A percentile compares a stretch with the other conserved stretches of the same genome.
phyloP scores from a whole-genome alignment of 2,113 vertebrate genomes.

The Anser brachyrhynchus region DNA sequence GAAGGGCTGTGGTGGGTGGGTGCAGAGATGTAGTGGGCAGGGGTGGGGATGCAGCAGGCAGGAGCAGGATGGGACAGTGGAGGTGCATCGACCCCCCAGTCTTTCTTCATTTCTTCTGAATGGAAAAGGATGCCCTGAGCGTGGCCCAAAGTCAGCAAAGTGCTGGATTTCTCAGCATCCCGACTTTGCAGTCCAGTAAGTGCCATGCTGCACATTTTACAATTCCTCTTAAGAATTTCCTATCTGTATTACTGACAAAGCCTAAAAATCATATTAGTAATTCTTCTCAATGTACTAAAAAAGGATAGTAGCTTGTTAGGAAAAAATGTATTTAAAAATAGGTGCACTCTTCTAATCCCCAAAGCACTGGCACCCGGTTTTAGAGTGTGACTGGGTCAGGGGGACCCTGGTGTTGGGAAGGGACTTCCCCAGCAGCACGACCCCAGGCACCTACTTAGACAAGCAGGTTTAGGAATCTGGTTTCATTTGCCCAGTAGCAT shows the following conservation, averaged over 20 bases:
- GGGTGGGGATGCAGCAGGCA: neutral
- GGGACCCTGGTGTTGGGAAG: fast-evolving
- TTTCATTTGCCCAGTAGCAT: neutral
- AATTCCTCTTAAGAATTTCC: neutral
- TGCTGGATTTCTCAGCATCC: fast-evolving
- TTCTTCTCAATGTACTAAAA: neutral
- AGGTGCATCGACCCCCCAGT: neutral
- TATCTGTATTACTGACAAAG: neutral
- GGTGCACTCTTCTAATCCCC: neutral
- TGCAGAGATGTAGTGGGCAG: neutral
- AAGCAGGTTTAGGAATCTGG: neutral
- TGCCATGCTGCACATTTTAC: neutral
- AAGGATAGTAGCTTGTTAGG: neutral
- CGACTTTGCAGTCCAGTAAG: neutral
- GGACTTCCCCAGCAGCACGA: neutral
- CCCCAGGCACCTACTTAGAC: neutral
- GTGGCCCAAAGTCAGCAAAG: neutral
- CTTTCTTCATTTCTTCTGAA: neutral
- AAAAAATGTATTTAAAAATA: neutral
- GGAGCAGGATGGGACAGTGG: neutral
- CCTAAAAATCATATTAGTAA: neutral
- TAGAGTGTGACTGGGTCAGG: neutral
- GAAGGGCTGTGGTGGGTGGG: neutral
- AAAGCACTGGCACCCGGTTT: neutral
- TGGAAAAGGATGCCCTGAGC: neutral